Evolutionary conservation across 2,797 vertebrate species (phyloP).

Genomic region (Pantherophis vulpinus): DNA sequence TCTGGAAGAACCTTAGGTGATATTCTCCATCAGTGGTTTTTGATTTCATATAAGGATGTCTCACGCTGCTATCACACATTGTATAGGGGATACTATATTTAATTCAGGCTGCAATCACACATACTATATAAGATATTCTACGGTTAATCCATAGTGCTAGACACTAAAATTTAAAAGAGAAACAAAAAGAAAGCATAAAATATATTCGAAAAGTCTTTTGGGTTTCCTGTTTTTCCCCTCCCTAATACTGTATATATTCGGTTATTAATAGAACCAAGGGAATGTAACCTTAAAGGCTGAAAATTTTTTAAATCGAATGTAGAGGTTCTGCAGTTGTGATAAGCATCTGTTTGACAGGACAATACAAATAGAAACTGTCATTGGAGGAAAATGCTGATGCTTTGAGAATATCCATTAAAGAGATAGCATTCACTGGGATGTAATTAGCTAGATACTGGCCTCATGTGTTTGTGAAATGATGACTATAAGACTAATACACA

Average conservation of each 20-base stretch:
- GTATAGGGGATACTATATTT: background rate
- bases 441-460: background rate
- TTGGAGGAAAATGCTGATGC: background rate
- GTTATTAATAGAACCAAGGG: slow-evolving; percentile 38
- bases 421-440: background rate
- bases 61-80: slow-evolving; percentile 37
- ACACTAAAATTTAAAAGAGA: slow-evolving; percentile 30
- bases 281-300: slow-evolving; percentile 56
- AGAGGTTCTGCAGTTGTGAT: background rate
- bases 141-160: slow-evolving; percentile 37
- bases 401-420: background rate
- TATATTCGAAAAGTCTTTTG: background rate
- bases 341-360: background rate
- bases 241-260: background rate
- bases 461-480: background rate
- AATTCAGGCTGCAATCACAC: slow-evolving; percentile 37
- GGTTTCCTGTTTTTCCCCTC: background rate
- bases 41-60: background rate
- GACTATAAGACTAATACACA: background rate
- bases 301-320: slow-evolving; percentile 27
- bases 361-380: background rate
- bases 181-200: slow-evolving; percentile 41
- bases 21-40: slow-evolving; percentile 33
- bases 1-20: slow-evolving; percentile 27
- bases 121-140: background rate